These are phyloP conservation scores for Antigone vipio DNA, from an alignment of 2,113 vertebrate genomes.

Conservation along the genomic window DNA sequence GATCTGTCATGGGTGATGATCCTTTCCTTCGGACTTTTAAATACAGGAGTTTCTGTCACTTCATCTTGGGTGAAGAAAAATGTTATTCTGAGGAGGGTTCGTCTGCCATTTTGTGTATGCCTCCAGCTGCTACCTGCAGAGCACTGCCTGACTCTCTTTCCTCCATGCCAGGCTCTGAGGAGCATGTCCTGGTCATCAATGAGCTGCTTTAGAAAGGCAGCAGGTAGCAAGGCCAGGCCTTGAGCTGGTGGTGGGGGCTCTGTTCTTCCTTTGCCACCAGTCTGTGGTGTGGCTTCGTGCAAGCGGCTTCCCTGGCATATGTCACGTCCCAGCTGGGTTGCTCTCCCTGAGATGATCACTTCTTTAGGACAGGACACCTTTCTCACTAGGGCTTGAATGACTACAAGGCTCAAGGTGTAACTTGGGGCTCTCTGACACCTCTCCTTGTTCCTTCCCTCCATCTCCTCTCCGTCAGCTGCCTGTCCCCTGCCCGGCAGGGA, in stretches of 20 bases:
- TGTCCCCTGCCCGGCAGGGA: background rate
- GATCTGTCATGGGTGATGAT: rapidly evolving
- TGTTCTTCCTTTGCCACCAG: background rate
- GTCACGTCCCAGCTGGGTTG: background rate
- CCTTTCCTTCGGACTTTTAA: background rate
- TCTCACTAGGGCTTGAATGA: rapidly evolving
- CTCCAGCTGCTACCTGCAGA: background rate
- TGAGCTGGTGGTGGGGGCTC: background rate
- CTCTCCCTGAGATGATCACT: background rate
- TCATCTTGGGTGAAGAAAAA: background rate
- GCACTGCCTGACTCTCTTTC: background rate
- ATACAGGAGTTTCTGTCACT: rapidly evolving
- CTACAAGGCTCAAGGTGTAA: background rate
- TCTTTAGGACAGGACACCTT: background rate
- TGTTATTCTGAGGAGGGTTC: background rate
- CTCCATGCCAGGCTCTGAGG: background rate
- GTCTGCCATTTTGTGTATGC: rapidly evolving
- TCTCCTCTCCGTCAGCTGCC: background rate
- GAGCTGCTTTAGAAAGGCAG: background rate
- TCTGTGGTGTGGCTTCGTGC: background rate
- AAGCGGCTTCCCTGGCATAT: background rate
- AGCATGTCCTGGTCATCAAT: background rate
- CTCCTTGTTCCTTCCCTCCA: background rate
- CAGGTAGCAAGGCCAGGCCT: background rate
- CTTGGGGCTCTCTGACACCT: background rate